Evolutionary conservation across 2,113 vertebrate genomes (phyloP).

Genomic region (Chauna torquata): DNA sequence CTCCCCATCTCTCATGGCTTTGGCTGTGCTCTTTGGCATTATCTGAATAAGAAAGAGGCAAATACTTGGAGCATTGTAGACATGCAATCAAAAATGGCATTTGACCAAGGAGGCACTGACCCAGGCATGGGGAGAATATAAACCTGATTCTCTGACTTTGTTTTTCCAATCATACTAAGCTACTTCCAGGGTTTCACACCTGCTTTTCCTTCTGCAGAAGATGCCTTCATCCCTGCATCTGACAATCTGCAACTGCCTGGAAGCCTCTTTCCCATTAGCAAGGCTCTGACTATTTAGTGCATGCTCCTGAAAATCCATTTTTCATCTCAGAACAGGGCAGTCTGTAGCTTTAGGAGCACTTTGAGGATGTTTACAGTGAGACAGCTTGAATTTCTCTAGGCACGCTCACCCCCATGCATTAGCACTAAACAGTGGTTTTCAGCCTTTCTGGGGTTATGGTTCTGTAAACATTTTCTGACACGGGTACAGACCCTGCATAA

Average conservation of each 20-base stretch:
- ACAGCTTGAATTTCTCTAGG: not conserved
- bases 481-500: not conserved
- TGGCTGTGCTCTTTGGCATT: slow-evolving; percentile 27
- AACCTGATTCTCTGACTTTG: not conserved
- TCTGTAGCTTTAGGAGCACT: not conserved
- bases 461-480: not conserved
- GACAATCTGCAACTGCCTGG: not conserved
- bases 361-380: not conserved
- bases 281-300: not conserved
- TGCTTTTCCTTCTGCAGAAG: not conserved
- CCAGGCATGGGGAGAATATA: not conserved
- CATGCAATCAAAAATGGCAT: not conserved
- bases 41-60: slow-evolving; percentile 45
- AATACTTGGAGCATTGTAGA: not conserved
- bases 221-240: not conserved
- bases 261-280: not conserved
- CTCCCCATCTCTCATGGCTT: not conserved
- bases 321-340: not conserved
- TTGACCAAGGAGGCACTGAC: not conserved
- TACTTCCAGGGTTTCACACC: not conserved
- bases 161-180: not conserved
- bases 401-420: not conserved
- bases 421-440: not conserved
- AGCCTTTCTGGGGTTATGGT: not conserved
- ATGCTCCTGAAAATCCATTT: not conserved